Evolutionary conservation across 2,797 vertebrate genomes (phyloP).

Genomic region (Dipus sagitta): DNA sequence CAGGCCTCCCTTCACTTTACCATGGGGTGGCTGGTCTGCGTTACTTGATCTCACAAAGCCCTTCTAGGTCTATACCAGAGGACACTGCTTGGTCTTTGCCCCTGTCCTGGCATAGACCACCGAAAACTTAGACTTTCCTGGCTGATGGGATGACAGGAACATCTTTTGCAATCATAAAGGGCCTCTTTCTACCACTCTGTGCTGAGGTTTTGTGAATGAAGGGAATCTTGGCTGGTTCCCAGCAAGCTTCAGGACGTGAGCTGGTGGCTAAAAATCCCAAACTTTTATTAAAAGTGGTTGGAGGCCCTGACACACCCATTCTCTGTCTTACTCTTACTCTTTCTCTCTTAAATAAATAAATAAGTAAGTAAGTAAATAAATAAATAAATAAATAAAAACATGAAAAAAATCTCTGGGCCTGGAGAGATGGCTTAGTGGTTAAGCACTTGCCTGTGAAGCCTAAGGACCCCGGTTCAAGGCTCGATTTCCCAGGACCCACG

Average conservation of each 20-base stretch:
- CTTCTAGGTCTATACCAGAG: background rate
- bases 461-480: too few species aligned
- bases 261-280: background rate
- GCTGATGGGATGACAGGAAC: background rate
- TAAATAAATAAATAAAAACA: too few species aligned
- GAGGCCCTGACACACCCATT: too few species aligned
- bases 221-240: background rate
- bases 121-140: background rate
- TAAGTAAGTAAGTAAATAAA: too few species aligned
- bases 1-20: background rate
- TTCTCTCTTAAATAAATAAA: too few species aligned
- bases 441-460: too few species aligned
- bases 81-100: background rate
- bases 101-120: background rate
- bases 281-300: background rate
- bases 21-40: background rate
- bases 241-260: background rate
- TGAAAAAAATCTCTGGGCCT: too few species aligned
- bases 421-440: too few species aligned
- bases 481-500: too few species aligned
- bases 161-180: background rate
- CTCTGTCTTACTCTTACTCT: too few species aligned
- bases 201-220: background rate
- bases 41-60: background rate
- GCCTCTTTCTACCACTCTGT: background rate